Base-by-base conservation (phyloP, 1,140 invertebrate species). In the Brachionus asplanchnoidis region DNA sequence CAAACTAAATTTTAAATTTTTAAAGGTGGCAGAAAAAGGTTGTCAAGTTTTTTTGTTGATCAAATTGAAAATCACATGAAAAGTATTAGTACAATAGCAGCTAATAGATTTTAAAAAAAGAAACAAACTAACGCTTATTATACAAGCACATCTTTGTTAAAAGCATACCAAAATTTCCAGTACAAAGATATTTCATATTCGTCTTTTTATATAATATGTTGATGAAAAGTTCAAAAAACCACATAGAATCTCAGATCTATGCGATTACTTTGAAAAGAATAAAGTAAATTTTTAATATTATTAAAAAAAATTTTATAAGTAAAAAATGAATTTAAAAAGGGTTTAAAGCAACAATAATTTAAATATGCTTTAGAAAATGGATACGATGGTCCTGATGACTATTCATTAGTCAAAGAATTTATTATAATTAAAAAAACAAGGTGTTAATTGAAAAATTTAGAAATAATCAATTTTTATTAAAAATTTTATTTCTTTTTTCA, bases 171-270 rank as follows among this genome's bases (percentile, higher is more conserved):
- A 68, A 26, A 23, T 68, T 68, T 68, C 28, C 17, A 68, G 7
- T 23, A 68, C 26, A 68, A 68, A 68, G 12, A 68, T 28, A 68
- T 68, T 68, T 68, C 65, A 14, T 68, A 68, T 68, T 68, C 65
- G 6, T 68, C 65, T 26, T 68, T 68, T 68, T 68, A 26, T 28
- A 68, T n/a, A 68, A 68, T 68, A 68, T 26, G 23, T 26, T 20
- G n/a, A 60, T 60, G 4, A 60, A 20, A 60, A 26, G n/a, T 60
- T 14, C 3, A 60, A 60, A 60, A 60, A 60, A 60, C 56, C 56
- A 60, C 56, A 60, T n/a, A n/a, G n/a, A 17, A 60, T 60, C 23
- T 60, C 56, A 8, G 56, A 60, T 60, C 9, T 60, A 17, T 60
- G 56, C 56, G 56, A 60, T 26, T 8, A 60, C 56, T 60, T 1